These are phyloP conservation scores for Coronaproctus castanopsis DNA, from an alignment of 2,888 invertebrate species.

Conservation along the genomic window DNA sequence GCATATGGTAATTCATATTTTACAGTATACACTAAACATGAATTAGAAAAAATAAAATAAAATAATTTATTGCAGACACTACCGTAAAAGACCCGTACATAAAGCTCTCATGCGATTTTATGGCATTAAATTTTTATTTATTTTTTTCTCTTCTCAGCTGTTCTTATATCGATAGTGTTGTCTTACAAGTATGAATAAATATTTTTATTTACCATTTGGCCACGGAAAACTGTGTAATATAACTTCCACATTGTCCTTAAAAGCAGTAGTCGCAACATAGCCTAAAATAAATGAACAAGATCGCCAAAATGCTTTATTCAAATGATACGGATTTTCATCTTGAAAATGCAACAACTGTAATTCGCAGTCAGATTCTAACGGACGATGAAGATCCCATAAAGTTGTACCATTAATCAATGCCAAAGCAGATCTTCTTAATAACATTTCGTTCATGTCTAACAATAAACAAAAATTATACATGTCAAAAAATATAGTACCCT, in stretches of 20 bases:
- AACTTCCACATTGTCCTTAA: slow-evolving; percentile 54
- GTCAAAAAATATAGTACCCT: not conserved
- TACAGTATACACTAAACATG: too few species aligned
- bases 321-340: slow-evolving; percentile 35
- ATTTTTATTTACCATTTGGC: slow-evolving; percentile 69
- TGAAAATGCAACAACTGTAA: slow-evolving; percentile 38
- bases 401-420: slow-evolving; percentile 56
- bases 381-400: slow-evolving; percentile 85
- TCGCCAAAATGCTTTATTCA: slow-evolving; percentile 77
- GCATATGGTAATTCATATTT: too few species aligned
- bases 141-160: too few species aligned
- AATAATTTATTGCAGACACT: too few species aligned
- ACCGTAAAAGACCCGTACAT: too few species aligned
- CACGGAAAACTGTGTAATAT: slow-evolving; percentile 77
- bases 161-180: too few species aligned
- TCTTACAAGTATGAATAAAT: too few species aligned
- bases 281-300: slow-evolving; percentile 79
- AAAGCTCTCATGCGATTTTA: too few species aligned
- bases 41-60: too few species aligned
- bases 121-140: too few species aligned
- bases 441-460: slow-evolving; percentile 53
- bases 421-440: slow-evolving; percentile 47
- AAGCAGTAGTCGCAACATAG: slow-evolving; percentile 49
- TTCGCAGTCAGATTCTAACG: slow-evolving; percentile 42
- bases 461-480: slow-evolving; percentile 15